These are phyloP conservation scores for Aplocera efformata DNA, from an alignment of 2,888 invertebrate genomes.

Conservation along the genomic window DNA sequence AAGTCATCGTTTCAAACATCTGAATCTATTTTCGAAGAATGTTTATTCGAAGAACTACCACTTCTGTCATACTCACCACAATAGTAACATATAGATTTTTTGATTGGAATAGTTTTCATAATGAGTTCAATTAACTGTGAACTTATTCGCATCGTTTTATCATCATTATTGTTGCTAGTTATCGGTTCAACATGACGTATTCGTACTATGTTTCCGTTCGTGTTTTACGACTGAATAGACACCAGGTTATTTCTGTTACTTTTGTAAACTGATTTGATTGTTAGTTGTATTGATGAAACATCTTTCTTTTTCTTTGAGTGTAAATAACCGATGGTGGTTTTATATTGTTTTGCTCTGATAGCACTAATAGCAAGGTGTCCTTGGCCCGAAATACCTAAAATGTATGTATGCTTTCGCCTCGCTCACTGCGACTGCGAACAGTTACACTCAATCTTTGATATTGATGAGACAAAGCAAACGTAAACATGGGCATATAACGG, in stretches of 20 bases:
- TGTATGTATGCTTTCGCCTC: too few relatives aligned
- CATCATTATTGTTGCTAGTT: constrained; percentile 33
- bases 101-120: constrained; percentile 1
- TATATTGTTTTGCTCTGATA: too few relatives aligned
- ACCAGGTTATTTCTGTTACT: constrained; percentile 6
- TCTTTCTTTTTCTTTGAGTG: too few relatives aligned
- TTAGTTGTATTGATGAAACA: too few relatives aligned
- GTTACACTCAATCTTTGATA: constrained; percentile 6
- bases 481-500: constrained; percentile 17
- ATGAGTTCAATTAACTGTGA: constrained; percentile 23
- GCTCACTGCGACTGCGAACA: not conserved
- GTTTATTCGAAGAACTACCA: too few relatives aligned
- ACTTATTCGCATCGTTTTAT: constrained; percentile 32
- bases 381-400: too few relatives aligned
- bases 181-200: constrained; percentile 36
- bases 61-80: too few relatives aligned
- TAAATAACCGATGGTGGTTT: too few relatives aligned
- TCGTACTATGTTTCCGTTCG: constrained; percentile 35
- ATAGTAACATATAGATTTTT: too few relatives aligned
- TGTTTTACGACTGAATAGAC: constrained; percentile 31
- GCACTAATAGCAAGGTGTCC: too few relatives aligned
- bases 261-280: not conserved
- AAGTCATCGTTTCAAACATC: too few relatives aligned
- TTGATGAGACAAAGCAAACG: constrained; percentile 5
- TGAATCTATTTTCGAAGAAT: too few relatives aligned